Evolutionary conservation across 2,113 vertebrate genomes (phyloP), one percentile per base, ranked within the genome.

Genomic region (Myotis brandtii): DNA sequence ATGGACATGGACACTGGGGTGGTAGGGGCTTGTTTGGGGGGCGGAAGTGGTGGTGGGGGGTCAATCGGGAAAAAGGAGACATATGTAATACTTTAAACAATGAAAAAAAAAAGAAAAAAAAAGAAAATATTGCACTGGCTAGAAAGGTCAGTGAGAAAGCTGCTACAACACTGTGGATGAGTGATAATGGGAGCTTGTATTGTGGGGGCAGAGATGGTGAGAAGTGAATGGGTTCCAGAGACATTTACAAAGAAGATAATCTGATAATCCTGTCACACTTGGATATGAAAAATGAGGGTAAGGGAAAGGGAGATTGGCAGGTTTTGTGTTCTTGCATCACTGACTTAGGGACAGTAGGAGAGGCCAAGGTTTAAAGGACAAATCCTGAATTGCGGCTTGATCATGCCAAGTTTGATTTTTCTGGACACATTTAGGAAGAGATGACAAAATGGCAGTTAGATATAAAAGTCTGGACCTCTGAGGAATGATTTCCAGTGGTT

Each of bases 231-330:
- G 4, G 67, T 67, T 67, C 46, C 37, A 79, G 52, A 79, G 37
- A 83, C 73, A 91, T n/a, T 87, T 89, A 93, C n/a, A 18, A 86
- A 83, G n/a, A 84, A 92, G 43, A 75, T 50, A 52, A 93, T 21
- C 32, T 87, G 76, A 62, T 82, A 40, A 40, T 43, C 25, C 9
- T 79, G 54, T 89, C 67, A 81, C 18, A 70, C 46, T 21, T 62
- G n/a, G 7, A n/a, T 84, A 75, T 25, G n/a, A 75, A 94, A 91
- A 67, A 69, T 34, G 9, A 85, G 6, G 40, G 62, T 37, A 85
- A 32, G 17, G 2, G 10, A 75, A 83, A 81, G 21, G n/a, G 32
- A 67, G 14, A 32, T 67, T 86, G 86, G 59, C 59, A 46, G 27
- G 6, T 50, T 90, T 80, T 81, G 27, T 76, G n/a, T 69, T 54